Percentiles rank a stretch among this genome's conserved stretches.
These are phyloP conservation scores for Agrotis clavis DNA, from an alignment of 2,888 invertebrate species.

Conservation along the genomic window DNA sequence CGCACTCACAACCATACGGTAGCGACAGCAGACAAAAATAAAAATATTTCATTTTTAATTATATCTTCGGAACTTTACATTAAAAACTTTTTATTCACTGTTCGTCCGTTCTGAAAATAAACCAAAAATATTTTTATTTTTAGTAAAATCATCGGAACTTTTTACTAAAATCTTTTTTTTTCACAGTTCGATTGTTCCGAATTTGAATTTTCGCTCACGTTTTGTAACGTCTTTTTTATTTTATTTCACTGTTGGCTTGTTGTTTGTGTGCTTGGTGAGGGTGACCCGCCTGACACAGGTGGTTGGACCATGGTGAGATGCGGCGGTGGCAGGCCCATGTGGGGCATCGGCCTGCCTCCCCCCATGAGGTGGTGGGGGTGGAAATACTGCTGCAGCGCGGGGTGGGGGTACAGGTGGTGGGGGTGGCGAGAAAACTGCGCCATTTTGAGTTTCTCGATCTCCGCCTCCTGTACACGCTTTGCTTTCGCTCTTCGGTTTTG, in stretches of 20 bases:
- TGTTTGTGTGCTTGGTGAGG: constrained; percentile 84
- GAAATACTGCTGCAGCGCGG: constrained; percentile 92
- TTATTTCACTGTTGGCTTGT: constrained; percentile 74
- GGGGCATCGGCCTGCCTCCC: constrained; percentile 86
- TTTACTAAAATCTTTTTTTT: constrained; percentile 22
- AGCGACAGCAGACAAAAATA: constrained; percentile 60
- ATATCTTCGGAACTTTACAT: constrained; percentile 24
- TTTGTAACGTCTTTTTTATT: constrained; percentile 57
- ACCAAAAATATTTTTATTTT: constrained; percentile 16
- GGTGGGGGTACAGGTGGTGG: constrained; percentile 91
- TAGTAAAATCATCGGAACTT: constrained; percentile 25
- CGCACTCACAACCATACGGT: constrained; percentile 56
- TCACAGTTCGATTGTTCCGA: constrained; percentile 48
- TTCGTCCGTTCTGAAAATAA: constrained; percentile 41
- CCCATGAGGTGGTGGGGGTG: constrained; percentile 92
- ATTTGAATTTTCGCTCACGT: constrained; percentile 55
- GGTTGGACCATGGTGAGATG: constrained; percentile 88
- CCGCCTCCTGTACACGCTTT: constrained; percentile 99
- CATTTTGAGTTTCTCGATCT: constrained; percentile 98
- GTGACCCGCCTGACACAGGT: constrained; percentile 83
- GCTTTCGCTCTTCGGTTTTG: constrained; percentile 99
- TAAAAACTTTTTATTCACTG: constrained; percentile 38
- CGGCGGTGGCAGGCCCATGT: constrained; percentile 86
- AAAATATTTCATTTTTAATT: constrained; percentile 15
- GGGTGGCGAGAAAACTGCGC: constrained; percentile 92